A percentile compares a stretch with the other conserved stretches of the same genome.
Evolutionary conservation across 2,888 invertebrate genomes (phyloP).

Genomic region (Biston betularia): DNA sequence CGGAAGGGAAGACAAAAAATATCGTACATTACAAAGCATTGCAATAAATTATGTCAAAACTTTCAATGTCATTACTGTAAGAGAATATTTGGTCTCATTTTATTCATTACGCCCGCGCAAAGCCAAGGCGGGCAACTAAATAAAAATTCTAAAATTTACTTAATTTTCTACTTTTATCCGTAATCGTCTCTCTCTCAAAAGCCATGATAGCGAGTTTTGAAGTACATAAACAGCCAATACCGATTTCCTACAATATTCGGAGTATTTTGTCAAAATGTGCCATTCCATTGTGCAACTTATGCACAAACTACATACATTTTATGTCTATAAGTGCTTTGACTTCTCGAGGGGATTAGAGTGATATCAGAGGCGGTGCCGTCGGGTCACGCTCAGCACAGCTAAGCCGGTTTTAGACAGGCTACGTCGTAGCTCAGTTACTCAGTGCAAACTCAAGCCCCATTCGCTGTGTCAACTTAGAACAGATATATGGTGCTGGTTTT

Average conservation of each 20-base stretch:
- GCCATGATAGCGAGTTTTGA: conserved; percentile 20
- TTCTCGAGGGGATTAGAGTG: conserved; percentile 49
- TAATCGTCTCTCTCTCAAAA: neutral
- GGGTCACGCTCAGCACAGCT: conserved; percentile 50
- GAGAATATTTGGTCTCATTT: too few species aligned
- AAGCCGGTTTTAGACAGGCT: conserved; percentile 47
- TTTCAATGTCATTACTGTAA: too few species aligned
- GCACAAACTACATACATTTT: conserved; percentile 51
- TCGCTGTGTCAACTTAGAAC: conserved; percentile 39
- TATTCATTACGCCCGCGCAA: too few species aligned
- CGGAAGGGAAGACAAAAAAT: too few species aligned
- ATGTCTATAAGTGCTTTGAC: conserved; percentile 51
- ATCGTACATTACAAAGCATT: too few species aligned
- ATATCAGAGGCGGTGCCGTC: conserved; percentile 47
- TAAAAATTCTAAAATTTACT: too few species aligned
- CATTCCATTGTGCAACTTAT: conserved; percentile 45
- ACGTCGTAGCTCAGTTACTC: conserved; percentile 42
- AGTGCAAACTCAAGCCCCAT: conserved; percentile 44
- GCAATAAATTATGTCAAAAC: too few species aligned
- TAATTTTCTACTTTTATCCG: neutral
- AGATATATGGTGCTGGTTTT: conserved; percentile 26
- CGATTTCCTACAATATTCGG: conserved; percentile 5
- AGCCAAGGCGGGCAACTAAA: too few species aligned
- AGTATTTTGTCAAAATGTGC: conserved; percentile 30
- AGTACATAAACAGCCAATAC: conserved; percentile 17